Percentiles rank a stretch among this genome's conserved stretches.
Conservation (phyloP, 2,888 invertebrate species). For the Hydrotaea cyrtoneurina region DNA sequence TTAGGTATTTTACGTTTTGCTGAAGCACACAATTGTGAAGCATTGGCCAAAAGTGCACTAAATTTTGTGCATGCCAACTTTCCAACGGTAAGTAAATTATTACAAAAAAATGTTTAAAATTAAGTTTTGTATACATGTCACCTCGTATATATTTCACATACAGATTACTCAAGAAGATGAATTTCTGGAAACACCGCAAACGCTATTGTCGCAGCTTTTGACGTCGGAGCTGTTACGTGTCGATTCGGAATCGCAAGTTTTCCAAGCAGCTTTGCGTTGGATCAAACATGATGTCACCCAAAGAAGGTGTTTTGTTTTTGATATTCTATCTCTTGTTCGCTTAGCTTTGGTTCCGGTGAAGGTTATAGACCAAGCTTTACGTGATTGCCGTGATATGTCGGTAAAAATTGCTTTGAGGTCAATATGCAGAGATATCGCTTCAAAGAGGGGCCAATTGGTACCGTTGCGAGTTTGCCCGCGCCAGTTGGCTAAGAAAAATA, state of each 20-base stretch:
- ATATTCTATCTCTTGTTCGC: conserved; percentile 90
- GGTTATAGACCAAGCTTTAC: conserved; percentile 88
- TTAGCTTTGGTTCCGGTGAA: conserved; percentile 91
- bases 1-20: conserved; percentile 95
- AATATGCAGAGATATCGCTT: conserved; percentile 88
- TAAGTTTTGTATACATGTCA: conserved; percentile 18
- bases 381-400: conserved; percentile 90
- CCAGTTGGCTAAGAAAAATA: conserved; percentile 91
- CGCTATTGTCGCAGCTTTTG: conserved; percentile 88
- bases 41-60: conserved; percentile 88
- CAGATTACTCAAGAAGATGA: conserved; percentile 88
- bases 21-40: conserved; percentile 91
- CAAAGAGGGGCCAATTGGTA: conserved; percentile 89
- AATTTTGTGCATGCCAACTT: conserved; percentile 93
- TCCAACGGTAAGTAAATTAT: conserved; percentile 84
- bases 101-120: neutral
- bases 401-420: conserved; percentile 90
- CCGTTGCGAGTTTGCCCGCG: conserved; percentile 89
- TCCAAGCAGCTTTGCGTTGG: conserved; percentile 94
- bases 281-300: conserved; percentile 89
- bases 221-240: conserved; percentile 93
- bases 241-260: conserved; percentile 94
- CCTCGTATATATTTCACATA: neutral
- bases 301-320: conserved; percentile 91
- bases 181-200: conserved; percentile 90